phyloP scores from a whole-genome alignment of 2,888 invertebrate genomes.

The Lasioglossum vierecki region DNA sequence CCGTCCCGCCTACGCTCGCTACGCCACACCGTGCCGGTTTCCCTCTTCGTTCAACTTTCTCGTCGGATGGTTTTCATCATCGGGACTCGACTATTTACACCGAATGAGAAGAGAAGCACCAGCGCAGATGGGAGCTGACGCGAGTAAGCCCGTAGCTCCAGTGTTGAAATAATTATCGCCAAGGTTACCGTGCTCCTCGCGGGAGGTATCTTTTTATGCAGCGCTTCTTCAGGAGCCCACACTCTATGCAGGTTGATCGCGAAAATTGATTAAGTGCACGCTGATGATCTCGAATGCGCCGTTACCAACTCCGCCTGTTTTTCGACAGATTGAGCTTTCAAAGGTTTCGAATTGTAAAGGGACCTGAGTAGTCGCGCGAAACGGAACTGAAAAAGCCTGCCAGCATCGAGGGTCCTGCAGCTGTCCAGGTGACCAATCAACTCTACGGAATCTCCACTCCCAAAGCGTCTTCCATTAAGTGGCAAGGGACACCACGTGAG shows the following conservation, averaged over 20 bases:
- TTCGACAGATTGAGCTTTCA: neutral
- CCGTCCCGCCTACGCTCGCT: conserved; percentile 1
- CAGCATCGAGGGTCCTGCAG: no score
- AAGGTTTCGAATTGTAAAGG: neutral
- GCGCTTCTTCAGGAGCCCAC: neutral
- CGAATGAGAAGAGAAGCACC: neutral
- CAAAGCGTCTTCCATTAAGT: no score
- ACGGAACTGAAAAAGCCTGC: neutral
- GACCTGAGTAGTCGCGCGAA: neutral
- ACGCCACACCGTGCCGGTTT: conserved; percentile 14
- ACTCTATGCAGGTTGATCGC: conserved; percentile 7
- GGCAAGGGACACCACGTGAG: no score
- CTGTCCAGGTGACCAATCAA: neutral
- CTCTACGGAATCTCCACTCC: no score
- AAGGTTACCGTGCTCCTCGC: conserved; percentile 25
- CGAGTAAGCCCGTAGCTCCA: conserved; percentile 54
- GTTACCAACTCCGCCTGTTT: no score
- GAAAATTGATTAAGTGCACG: conserved; percentile 21
- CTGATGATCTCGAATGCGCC: conserved; percentile 12
- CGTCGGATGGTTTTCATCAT: conserved; percentile 41
- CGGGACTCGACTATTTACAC: conserved; percentile 23
- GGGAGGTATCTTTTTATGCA: conserved; percentile 32
- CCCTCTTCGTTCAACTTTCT: conserved; percentile 19
- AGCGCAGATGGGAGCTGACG: conserved; percentile 49
- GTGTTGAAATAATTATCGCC: conserved; percentile 55